phyloP scores from a whole-genome alignment of 2,888 invertebrate species.

The Penaeus monodon region DNA sequence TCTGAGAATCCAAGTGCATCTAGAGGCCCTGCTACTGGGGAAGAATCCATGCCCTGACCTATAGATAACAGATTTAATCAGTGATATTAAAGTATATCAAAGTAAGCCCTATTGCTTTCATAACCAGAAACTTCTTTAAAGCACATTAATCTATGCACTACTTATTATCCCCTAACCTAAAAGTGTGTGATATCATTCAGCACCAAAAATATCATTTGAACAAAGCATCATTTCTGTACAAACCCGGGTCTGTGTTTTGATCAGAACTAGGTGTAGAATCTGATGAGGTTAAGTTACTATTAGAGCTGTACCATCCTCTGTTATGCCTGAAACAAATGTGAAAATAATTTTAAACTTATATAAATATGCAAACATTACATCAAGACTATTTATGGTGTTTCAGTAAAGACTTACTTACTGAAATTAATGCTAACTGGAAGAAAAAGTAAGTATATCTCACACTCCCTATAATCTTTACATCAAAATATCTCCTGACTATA shows the following conservation, averaged over 20 bases:
- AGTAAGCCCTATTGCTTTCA: background rate
- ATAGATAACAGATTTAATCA: background rate
- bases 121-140: background rate
- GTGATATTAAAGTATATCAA: background rate
- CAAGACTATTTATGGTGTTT: too few species aligned
- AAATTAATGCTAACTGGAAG: too few species aligned
- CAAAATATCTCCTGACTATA: too few species aligned
- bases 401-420: too few species aligned
- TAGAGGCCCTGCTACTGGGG: conserved; percentile 32
- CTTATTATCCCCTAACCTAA: background rate
- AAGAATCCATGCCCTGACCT: conserved; percentile 42
- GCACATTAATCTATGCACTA: background rate
- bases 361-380: too few species aligned
- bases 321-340: background rate
- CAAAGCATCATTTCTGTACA: background rate
- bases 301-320: conserved; percentile 36
- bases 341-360: background rate
- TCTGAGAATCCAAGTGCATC: conserved; percentile 36
- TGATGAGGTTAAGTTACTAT: conserved; percentile 43
- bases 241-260: conserved; percentile 45
- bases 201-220: background rate
- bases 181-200: background rate
- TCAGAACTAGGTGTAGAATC: conserved; percentile 57
- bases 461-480: too few species aligned
- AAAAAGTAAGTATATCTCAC: too few species aligned